Percentiles rank a stretch among this genome's conserved stretches.
These are phyloP conservation scores for Zoroaster sp. DNA, from an alignment of 53 echinoderm and acorn worm genomes.

Conservation along the genomic window DNA sequence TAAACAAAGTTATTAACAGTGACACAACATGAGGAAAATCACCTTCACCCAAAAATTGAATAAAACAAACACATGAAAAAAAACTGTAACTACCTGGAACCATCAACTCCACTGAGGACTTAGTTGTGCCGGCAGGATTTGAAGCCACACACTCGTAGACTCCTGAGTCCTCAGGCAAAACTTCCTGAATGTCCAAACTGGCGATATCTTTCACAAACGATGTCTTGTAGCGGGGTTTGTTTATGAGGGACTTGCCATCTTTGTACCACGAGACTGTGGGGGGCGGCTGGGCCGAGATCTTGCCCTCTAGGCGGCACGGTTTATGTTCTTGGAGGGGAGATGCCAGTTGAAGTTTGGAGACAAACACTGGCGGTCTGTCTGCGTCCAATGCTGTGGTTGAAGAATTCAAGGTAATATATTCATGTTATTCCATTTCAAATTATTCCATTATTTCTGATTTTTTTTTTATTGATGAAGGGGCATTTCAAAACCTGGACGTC, in stretches of 20 bases:
- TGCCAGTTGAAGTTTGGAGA: background rate
- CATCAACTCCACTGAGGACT: slow-evolving; percentile 71
- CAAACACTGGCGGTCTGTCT: slow-evolving; percentile 53
- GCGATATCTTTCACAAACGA: slow-evolving; percentile 62
- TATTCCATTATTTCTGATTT: too few relatives aligned
- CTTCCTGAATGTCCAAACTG: slow-evolving; percentile 66
- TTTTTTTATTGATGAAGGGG: too few relatives aligned
- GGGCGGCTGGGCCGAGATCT: slow-evolving; percentile 4
- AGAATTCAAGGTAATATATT: too few relatives aligned
- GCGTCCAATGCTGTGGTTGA: too few relatives aligned
- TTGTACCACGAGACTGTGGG: slow-evolving; percentile 60
- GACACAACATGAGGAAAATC: too few relatives aligned
- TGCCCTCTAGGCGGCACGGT: slow-evolving; percentile 49
- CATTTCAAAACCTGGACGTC: too few relatives aligned
- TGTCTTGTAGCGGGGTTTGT: slow-evolving; percentile 47
- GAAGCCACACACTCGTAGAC: slow-evolving; percentile 81
- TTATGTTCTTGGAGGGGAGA: slow-evolving; percentile 65
- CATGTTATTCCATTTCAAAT: too few relatives aligned
- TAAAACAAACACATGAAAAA: too few relatives aligned
- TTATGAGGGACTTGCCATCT: slow-evolving; percentile 36
- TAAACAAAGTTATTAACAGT: too few relatives aligned
- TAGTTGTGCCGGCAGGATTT: slow-evolving; percentile 80
- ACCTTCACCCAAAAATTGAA: too few relatives aligned
- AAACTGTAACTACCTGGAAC: slow-evolving; percentile 83
- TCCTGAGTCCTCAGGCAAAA: slow-evolving; percentile 75